Evolutionary conservation across 1,140 invertebrate species (phyloP), one percentile per base, ranked within the genome.

Genomic region (Papilio helenus): DNA sequence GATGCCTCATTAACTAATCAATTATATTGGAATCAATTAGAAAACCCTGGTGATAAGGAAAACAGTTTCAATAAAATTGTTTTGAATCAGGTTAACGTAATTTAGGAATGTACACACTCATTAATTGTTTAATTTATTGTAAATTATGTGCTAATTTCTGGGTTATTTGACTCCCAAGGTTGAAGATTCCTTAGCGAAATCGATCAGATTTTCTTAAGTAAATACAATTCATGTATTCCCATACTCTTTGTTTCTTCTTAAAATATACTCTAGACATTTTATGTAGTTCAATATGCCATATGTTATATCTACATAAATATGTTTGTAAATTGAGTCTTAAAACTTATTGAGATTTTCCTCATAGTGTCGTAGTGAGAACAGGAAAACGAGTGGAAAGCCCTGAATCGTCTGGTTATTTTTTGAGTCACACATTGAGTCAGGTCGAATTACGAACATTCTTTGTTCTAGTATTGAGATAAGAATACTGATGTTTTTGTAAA

Each of bases 21-120:
- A 49, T 49, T 49, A 49, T 5, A 7, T 49, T 16, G 14, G 14
- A 20, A 68, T 29, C 10, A 68, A 4, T 68, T 68, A 68, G 61
- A 29, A 68, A 68, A 68, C 14, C 61, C 61, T 2, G 29, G 2
- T 68, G 3, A 68, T 68, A 16, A 34, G 61, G 26, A 68, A 68
- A 68, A 68, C 26, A 29, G 26, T 34, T 34, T 39, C 1, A 16
- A 16, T 29, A 29, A 65, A 65, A 65, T 26, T 16, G 26, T 68
- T 68, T 68, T 68, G 23, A 68, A 68, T 68, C 4, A 68, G 61
- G 61, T 68, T 68, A 68, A 68, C 29, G 26, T 29, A 68, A 65
- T 29, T 29, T 23, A 23, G 0, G n/a, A 20, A 23, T 3, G 9
- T 58, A 58, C 20, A 20, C 1, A 58, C n/a, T 20, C 4, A 23